Evolutionary conservation across 2,113 vertebrate species (phyloP), one percentile per base, ranked within the genome.

Genomic region (Cnemophilus loriae): DNA sequence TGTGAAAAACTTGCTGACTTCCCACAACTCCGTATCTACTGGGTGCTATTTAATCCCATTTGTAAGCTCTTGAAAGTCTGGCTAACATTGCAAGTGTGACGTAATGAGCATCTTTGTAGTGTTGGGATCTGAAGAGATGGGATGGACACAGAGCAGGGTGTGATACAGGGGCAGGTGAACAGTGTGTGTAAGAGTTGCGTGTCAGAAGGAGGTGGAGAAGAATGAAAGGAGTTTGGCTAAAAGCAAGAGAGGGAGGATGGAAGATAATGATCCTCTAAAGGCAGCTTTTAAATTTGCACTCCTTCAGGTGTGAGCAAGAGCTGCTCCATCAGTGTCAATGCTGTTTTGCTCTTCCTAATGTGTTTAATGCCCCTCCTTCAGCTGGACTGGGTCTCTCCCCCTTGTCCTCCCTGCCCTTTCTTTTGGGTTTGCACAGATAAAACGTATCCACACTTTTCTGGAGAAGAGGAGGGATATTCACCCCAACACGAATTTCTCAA

Each of bases 1-100:
- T 52, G 52, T 84, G 91, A 81, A 92, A 73, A 86, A 86, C 59
- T 86, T 77, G 64, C 83, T 93, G 95, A 92, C 92, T 90, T 67
- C 67, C 2, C 6, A 0, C 73, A 81, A 59, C 73, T 78, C 19
- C 1, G 27, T 75, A 3, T 92, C 64, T 84, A 2, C 33, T 63
- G 42, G 89, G 60, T 84, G 80, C 68, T 86, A 9, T 74, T 90
- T 85, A 95, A 92, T 95, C 44, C 76, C 56, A 41, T 47, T 89
- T 87, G 42, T 14, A 64, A 83, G 84, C 60, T 89, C 82, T 64
- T 78, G 60, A 70, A 92, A 87, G 64, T 92, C 70, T 50, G 64
- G 35, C 69, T 84, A 52, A 33, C 63, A n/a, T 57, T n/a, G 76
- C 73, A 81, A 59, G 33, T 84, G 93, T 87, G 93, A 78, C 0